phyloP scores from a whole-genome alignment of 2,888 invertebrate genomes.

The Alviniconcha strummeri region DNA sequence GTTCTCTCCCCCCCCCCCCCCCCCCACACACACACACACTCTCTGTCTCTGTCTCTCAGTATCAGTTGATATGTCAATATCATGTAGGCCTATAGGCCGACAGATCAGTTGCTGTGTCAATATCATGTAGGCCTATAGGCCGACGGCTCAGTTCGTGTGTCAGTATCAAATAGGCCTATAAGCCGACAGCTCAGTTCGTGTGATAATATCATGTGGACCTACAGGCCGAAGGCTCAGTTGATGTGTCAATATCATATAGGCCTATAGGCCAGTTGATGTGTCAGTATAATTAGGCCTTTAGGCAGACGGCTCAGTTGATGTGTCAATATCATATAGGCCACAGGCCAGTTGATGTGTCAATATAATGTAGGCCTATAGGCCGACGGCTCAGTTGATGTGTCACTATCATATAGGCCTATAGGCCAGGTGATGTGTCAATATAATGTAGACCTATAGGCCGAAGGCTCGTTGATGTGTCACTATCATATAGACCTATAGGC shows the following conservation, averaged over 20 bases:
- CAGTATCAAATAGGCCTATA: background rate
- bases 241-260: too few relatives aligned
- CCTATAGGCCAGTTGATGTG: background rate
- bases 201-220: too few relatives aligned
- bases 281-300: background rate
- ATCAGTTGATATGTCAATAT: background rate
- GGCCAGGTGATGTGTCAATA: background rate
- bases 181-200: too few relatives aligned
- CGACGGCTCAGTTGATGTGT: background rate
- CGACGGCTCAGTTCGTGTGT: background rate
- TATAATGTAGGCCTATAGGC: background rate
- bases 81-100: background rate
- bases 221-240: too few relatives aligned
- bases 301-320: background rate
- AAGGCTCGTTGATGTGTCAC: background rate
- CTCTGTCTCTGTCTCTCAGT: slow-evolving; percentile 13
- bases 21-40: too few relatives aligned
- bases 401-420: background rate
- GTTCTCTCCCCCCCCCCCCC: background rate
- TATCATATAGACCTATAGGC: background rate
- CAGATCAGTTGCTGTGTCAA: background rate
- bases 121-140: background rate
- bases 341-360: background rate
- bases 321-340: background rate
- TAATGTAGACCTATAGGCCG: too few relatives aligned